These are phyloP conservation scores for Pachycephus smyrnensis DNA, from an alignment of 2,888 invertebrate genomes.

Conservation along the genomic window DNA sequence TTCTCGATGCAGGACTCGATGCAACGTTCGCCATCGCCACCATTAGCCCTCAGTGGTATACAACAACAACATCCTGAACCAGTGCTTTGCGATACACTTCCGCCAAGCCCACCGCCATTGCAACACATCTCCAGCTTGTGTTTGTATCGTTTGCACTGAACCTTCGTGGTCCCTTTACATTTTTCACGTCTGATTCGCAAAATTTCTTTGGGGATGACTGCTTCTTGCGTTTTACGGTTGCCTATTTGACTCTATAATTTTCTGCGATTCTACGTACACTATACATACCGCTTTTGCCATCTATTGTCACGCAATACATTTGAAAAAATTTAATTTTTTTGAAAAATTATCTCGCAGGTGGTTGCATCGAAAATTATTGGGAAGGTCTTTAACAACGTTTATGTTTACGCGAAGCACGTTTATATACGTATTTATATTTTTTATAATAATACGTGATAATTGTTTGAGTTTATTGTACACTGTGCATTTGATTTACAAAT, in stretches of 20 bases:
- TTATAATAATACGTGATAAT: background rate
- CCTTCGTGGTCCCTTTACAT: background rate
- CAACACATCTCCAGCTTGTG: constrained; percentile 66
- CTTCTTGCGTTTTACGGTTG: background rate
- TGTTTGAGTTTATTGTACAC: background rate
- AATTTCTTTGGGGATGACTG: background rate
- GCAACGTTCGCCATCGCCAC: constrained; percentile 74
- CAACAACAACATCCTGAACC: constrained; percentile 48
- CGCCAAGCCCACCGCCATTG: constrained; percentile 61
- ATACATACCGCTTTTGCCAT: background rate
- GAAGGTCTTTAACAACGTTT: background rate
- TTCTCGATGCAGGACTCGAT: constrained; percentile 79
- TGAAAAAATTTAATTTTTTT: too few relatives aligned
- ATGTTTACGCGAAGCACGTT: background rate
- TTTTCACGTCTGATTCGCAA: background rate
- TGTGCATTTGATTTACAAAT: background rate
- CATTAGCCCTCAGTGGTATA: constrained; percentile 71
- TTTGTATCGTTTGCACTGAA: constrained; percentile 49
- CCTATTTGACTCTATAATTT: background rate
- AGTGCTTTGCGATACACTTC: constrained; percentile 62
- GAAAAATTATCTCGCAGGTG: background rate
- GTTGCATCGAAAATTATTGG: background rate
- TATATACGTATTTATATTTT: background rate
- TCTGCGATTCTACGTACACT: background rate
- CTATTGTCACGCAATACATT: background rate